A percentile compares a stretch with the other conserved stretches of the same genome.
Evolutionary conservation across 2,888 invertebrate species (phyloP).

Genomic region (Xanthostigma xanthostigma): DNA sequence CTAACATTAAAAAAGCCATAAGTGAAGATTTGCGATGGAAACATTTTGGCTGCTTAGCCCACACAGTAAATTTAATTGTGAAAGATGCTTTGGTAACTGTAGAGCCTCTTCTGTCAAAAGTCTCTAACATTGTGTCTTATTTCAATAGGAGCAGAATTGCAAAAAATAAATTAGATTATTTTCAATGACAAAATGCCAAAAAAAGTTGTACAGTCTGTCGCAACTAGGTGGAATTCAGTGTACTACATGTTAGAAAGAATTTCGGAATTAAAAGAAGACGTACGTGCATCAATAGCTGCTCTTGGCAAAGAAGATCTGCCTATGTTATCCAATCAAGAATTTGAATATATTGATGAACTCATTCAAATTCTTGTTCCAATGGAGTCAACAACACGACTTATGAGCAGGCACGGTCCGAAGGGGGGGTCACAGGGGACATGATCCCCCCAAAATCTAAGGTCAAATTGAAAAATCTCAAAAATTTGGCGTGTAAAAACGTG

Average conservation of each 20-base stretch:
- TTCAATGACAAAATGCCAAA: conserved; percentile 13
- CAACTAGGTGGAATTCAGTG: conserved; percentile 15
- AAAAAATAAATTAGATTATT: conserved; percentile 11
- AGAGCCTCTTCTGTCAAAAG: not conserved
- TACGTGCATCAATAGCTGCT: conserved; percentile 12
- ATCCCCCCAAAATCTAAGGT: too few relatives aligned
- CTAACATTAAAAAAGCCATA: not conserved
- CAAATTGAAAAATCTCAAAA: too few relatives aligned
- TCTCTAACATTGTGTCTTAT: conserved; percentile 14
- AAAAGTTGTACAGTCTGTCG: conserved; percentile 17
- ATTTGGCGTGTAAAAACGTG: too few relatives aligned
- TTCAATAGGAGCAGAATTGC: conserved; percentile 14
- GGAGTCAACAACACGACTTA: too few relatives aligned
- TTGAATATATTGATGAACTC: too few relatives aligned
- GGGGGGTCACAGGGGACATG: too few relatives aligned
- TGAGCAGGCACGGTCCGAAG: too few relatives aligned
- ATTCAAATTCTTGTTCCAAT: too few relatives aligned
- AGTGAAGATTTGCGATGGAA: not conserved
- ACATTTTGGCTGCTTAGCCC: not conserved
- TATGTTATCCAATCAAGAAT: not conserved
- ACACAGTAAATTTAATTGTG: not conserved
- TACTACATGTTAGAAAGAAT: conserved; percentile 15
- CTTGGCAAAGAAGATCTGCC: conserved; percentile 3
- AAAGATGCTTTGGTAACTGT: not conserved
- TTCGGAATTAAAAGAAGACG: conserved; percentile 6